Conservation (phyloP, 2,888 invertebrate species). For the Caenorhabditis imperialis region DNA sequence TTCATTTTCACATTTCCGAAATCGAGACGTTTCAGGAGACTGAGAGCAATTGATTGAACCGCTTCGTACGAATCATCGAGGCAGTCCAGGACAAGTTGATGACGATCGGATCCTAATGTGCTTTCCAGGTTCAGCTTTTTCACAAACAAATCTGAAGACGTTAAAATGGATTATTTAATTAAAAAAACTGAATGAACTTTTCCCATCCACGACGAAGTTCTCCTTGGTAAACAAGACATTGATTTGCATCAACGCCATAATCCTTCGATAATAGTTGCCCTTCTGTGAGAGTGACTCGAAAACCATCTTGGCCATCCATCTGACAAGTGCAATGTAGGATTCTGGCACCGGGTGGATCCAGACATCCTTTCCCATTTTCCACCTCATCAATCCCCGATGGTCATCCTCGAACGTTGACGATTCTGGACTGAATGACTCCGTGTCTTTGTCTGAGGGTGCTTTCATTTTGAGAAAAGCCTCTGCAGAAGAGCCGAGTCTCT, state of each 20-base stretch:
- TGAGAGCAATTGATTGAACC: conserved; percentile 50
- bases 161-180: not conserved
- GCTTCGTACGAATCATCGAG: conserved; percentile 63
- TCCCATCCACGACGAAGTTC: conserved; percentile 37
- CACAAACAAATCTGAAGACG: conserved; percentile 27
- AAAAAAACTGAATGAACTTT: conserved; percentile 16
- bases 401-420: conserved; percentile 14
- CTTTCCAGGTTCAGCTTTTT: conserved; percentile 34
- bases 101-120: conserved; percentile 40
- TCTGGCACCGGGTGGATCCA: conserved; percentile 12
- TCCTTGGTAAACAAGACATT: conserved; percentile 50
- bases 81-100: conserved; percentile 38
- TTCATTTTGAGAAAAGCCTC: conserved; percentile 12
- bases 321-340: conserved; percentile 16
- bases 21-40: conserved; percentile 32
- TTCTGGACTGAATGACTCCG: conserved; percentile 12
- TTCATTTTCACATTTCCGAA: conserved; percentile 34
- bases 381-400: not conserved
- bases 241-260: conserved; percentile 59
- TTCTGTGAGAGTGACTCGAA: conserved; percentile 52
- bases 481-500: conserved; percentile 24
- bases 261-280: conserved; percentile 59
- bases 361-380: not conserved
- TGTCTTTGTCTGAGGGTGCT: not conserved
- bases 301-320: conserved; percentile 33